phyloP scores from a whole-genome alignment of 2,113 vertebrate species.

The Dendropsophus ebraccatus region DNA sequence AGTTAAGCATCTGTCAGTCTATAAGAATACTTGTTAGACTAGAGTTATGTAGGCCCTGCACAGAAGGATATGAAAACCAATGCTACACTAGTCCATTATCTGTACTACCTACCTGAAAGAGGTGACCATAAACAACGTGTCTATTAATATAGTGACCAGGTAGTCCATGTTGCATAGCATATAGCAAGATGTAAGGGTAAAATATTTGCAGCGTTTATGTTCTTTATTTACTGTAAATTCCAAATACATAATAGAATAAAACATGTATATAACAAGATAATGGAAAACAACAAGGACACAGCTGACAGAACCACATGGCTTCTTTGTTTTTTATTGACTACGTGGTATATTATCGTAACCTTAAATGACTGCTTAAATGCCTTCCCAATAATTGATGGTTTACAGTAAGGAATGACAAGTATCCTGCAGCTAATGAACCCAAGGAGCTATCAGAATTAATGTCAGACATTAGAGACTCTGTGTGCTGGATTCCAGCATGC shows the following conservation, averaged over 20 bases:
- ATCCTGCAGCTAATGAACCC: constrained; percentile 45
- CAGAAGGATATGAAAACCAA: not conserved
- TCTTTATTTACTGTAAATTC: not conserved
- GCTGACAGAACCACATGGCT: not conserved
- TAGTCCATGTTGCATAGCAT: not conserved
- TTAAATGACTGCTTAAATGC: constrained; percentile 29
- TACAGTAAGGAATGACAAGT: constrained; percentile 35
- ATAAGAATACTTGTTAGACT: too few species aligned
- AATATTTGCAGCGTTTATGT: not conserved
- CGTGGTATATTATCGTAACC: not conserved
- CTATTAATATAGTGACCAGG: not conserved
- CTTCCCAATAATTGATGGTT: constrained; percentile 45
- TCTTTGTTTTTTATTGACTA: not conserved
- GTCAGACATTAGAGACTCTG: constrained; percentile 36
- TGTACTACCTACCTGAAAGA: not conserved
- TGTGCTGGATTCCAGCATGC: constrained; percentile 11
- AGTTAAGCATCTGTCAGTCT: not conserved
- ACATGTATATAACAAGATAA: not conserved
- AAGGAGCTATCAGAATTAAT: constrained; percentile 44
- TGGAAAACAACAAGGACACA: not conserved
- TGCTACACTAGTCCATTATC: not conserved
- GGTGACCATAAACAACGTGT: not conserved
- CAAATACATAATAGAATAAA: not conserved
- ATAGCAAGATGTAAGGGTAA: not conserved
- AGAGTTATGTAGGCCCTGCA: too few species aligned